phyloP scores from a whole-genome alignment of 2,888 invertebrate genomes.

The Creontiades dilutus region DNA sequence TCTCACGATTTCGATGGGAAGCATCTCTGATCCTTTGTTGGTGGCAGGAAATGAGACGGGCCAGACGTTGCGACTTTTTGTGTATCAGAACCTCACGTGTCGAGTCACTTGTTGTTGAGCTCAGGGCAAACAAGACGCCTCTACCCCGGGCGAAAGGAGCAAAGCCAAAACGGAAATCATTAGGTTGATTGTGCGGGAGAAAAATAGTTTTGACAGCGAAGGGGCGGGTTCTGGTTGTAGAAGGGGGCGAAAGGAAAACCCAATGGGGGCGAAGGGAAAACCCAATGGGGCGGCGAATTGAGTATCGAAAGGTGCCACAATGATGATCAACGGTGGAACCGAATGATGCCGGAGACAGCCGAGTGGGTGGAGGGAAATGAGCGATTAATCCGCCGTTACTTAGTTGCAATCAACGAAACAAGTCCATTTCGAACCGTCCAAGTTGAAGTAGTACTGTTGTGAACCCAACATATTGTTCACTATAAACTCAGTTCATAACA shows the following conservation, averaged over 20 bases:
- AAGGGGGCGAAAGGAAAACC: neutral
- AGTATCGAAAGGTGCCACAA: neutral
- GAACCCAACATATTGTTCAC: too few species aligned
- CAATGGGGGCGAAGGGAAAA: neutral
- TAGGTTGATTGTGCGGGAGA: neutral
- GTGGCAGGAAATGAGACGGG: neutral
- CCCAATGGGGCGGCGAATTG: neutral
- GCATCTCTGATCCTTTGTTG: neutral
- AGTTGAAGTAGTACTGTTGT: too few species aligned
- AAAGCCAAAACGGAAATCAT: conserved; percentile 4
- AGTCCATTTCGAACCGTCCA: too few species aligned
- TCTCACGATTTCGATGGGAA: conserved; percentile 46
- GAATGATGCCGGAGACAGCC: neutral
- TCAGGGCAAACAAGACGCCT: neutral
- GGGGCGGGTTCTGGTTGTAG: neutral
- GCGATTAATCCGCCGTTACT: too few species aligned
- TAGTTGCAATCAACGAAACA: too few species aligned
- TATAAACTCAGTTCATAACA: too few species aligned
- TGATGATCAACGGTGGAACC: neutral
- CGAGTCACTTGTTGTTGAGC: conserved; percentile 1
- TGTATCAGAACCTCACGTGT: neutral
- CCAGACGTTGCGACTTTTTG: too few species aligned
- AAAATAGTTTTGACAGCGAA: neutral
- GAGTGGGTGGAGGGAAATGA: neutral
- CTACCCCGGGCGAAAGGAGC: neutral